Evolutionary conservation across 2,113 vertebrate genomes (phyloP).

Genomic region (Mus spicilegus): DNA sequence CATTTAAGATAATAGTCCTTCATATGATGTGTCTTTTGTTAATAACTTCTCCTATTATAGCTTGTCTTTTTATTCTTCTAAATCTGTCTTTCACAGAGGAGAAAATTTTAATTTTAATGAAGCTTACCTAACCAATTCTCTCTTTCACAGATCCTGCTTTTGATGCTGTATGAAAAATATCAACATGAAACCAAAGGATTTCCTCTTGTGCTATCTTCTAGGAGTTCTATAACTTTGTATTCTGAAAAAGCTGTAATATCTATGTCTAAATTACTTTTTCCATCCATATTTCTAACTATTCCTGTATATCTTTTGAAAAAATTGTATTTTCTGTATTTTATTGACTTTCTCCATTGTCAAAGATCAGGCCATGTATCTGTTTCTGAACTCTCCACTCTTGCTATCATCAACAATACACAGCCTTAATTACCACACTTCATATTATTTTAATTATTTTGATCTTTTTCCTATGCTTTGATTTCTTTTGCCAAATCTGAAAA

Average conservation of each 20-base stretch:
- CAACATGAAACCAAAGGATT: neutral
- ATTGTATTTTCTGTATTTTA: neutral
- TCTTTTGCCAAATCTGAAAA: neutral
- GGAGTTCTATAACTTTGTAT: neutral
- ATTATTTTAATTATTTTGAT: neutral
- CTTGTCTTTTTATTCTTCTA: neutral
- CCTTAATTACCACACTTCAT: neutral
- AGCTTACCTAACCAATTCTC: neutral
- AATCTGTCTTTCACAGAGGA: neutral
- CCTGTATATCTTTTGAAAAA: neutral
- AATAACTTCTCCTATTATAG: neutral
- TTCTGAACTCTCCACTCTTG: neutral
- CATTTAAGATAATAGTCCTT: slow-evolving; percentile 13
- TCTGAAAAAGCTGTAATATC: neutral
- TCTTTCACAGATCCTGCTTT: neutral
- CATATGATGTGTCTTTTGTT: neutral
- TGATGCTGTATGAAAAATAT: neutral
- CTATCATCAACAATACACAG: neutral
- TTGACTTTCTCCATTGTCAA: neutral
- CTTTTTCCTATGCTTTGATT: neutral
- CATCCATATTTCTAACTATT: neutral
- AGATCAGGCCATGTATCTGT: neutral
- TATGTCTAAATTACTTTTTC: neutral
- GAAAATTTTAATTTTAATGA: slow-evolving; percentile 23
- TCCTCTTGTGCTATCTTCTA: neutral